Conservation (phyloP, 2,888 invertebrate species). For the Chironomus tentans region DNA sequence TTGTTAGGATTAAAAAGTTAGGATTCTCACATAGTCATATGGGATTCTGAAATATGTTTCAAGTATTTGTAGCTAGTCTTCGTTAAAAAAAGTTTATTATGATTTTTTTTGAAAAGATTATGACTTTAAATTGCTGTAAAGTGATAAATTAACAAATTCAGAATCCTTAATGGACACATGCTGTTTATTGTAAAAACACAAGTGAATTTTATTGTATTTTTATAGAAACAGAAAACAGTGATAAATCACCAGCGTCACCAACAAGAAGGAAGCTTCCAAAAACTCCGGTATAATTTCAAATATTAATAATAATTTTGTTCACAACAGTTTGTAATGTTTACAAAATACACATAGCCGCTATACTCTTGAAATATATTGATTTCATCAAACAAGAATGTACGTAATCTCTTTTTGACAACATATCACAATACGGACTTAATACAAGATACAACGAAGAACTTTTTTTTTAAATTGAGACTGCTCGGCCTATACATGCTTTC, state of each 20-base stretch:
- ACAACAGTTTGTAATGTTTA: not conserved
- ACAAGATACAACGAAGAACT: not conserved
- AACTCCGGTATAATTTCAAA: constrained; percentile 83
- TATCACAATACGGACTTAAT: not conserved
- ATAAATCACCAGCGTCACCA: constrained; percentile 81
- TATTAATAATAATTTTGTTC: not conserved
- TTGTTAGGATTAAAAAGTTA: not conserved
- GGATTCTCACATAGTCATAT: no score
- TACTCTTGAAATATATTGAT: no score
- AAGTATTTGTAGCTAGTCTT: not conserved
- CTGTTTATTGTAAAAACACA: not conserved
- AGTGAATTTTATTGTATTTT: constrained; percentile 31
- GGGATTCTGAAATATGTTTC: no score
- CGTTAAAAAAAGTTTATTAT: not conserved
- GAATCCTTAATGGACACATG: no score
- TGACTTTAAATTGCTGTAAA: no score
- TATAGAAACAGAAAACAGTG: constrained; percentile 64
- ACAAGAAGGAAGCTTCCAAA: constrained; percentile 91
- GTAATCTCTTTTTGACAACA: not conserved
- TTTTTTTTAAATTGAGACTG: no score
- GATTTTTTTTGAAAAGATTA: no score
- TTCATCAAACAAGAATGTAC: not conserved
- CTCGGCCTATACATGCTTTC: no score
- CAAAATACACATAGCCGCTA: not conserved
- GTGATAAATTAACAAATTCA: no score